Evolutionary conservation across 2,888 invertebrate species (phyloP).

Genomic region (Archips xylosteana): DNA sequence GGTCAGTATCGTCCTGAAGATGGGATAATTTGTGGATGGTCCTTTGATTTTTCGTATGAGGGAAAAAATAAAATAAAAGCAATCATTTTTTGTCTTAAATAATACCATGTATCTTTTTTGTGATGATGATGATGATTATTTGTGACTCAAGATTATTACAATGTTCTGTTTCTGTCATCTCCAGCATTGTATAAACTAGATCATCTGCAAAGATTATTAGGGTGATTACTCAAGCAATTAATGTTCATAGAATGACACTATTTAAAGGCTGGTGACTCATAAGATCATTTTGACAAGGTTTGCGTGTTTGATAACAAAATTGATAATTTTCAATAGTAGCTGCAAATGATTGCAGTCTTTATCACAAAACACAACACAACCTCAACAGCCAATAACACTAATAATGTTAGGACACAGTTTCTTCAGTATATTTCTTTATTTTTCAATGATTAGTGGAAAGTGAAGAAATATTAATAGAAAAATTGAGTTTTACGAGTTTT

Average conservation of each 20-base stretch:
- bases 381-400: not conserved
- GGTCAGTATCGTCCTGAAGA: too few relatives aligned
- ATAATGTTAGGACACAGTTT: not conserved
- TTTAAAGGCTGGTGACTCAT: slow-evolving; percentile 30
- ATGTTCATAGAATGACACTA: slow-evolving; percentile 20
- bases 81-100: too few relatives aligned
- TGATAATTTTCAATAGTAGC: slow-evolving; percentile 12
- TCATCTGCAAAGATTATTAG: slow-evolving; percentile 35
- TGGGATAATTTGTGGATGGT: too few relatives aligned
- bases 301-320: slow-evolving; percentile 19
- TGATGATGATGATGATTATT: not conserved
- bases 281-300: slow-evolving; percentile 18
- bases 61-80: too few relatives aligned
- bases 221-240: slow-evolving; percentile 27
- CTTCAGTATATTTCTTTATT: not conserved
- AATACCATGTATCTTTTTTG: too few relatives aligned
- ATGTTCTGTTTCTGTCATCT: slow-evolving; percentile 29
- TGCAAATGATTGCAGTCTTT: slow-evolving; percentile 24
- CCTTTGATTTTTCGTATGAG: too few relatives aligned
- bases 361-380: slow-evolving; percentile 10
- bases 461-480: too few relatives aligned
- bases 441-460: too few relatives aligned
- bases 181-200: slow-evolving; percentile 23
- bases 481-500: too few relatives aligned
- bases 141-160: slow-evolving; percentile 4